Evolutionary conservation across 2,888 invertebrate species (phyloP), one percentile per base, ranked within the genome.

Genomic region (Ormyrus thymus): DNA sequence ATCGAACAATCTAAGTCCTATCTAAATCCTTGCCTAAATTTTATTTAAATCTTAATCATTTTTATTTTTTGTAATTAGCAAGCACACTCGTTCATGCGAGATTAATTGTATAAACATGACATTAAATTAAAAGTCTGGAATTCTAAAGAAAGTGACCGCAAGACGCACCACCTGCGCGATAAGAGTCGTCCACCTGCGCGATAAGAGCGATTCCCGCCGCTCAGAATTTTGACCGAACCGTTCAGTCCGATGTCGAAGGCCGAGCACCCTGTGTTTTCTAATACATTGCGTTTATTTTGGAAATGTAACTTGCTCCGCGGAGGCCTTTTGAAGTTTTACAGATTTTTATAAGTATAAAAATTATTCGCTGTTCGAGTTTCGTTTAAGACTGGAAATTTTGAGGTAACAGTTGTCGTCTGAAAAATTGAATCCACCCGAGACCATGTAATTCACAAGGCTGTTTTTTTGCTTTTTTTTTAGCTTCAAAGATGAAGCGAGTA

Each of bases 141-240:
- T 46, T 51, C 55, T n/a, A 53, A 58, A 70, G 13, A 73, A 69
- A 13, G 0, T 45, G 13, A 48, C 56, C 7, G 11, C 7, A 48
- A 73, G 11, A 9, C 55, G n/a, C 48, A 15, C 10, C 65, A 75
- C 55, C 76, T 70, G 75, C 45, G 7, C 10, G 76, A 80, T 76
- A 76, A 74, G 55, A 9, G 8, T 61, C 10, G 45, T 65, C 50
- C 61, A 71, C 58, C 65, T 74, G 59, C 43, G 15, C n/a, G 76
- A 77, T 80, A 80, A 74, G 74, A 62, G 15, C 43, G 29, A 29
- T 65, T 51, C 43, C 10, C 58, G 15, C 11, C 8, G 45, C 55
- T 75, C 13, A 55, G 55, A 74, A 68, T 70, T 73, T 78, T 56
- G 50, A 70, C 56, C 43, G 11, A 55, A 65, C 61, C 70, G n/a